These are phyloP conservation scores for Meteorus sp. DNA, from an alignment of 1,140 invertebrate species.

Conservation along the genomic window DNA sequence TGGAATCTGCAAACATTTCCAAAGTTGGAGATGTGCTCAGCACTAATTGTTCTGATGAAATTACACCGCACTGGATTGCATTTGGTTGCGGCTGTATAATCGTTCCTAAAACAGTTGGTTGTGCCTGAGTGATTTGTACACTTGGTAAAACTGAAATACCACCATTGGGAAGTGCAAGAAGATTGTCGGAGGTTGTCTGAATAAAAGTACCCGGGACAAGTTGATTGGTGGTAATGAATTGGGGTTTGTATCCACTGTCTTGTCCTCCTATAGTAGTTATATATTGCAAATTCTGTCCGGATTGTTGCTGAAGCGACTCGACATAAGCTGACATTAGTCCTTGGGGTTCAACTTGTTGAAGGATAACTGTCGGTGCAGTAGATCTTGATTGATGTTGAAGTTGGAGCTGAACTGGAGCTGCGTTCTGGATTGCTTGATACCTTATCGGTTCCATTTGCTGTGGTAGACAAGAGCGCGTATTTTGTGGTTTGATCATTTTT, in stretches of 20 bases:
- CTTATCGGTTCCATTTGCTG: slow-evolving; percentile 31
- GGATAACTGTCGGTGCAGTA: slow-evolving; percentile 64
- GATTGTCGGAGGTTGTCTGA: slow-evolving; percentile 64
- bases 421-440: slow-evolving; percentile 46
- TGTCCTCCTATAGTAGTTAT: slow-evolving; percentile 66
- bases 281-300: slow-evolving; percentile 71
- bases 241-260: slow-evolving; percentile 62
- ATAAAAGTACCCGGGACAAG: slow-evolving; percentile 66
- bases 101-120: slow-evolving; percentile 65
- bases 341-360: slow-evolving; percentile 68
- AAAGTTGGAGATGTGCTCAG: slow-evolving; percentile 68
- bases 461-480: slow-evolving; percentile 38
- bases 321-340: slow-evolving; percentile 71
- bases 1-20: slow-evolving; percentile 71
- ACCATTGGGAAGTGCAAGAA: slow-evolving; percentile 64
- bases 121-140: slow-evolving; percentile 59
- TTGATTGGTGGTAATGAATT: slow-evolving; percentile 64
- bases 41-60: slow-evolving; percentile 63
- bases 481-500: slow-evolving; percentile 45
- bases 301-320: slow-evolving; percentile 67
- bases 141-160: slow-evolving; percentile 63
- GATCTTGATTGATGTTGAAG: slow-evolving; percentile 40
- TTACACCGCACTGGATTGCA: slow-evolving; percentile 62
- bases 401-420: slow-evolving; percentile 48
- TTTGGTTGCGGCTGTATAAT: slow-evolving; percentile 64